A percentile compares a stretch with the other conserved stretches of the same genome.
Conservation (phyloP, 1,140 invertebrate genomes). For the Drosophila micromelanica region DNA sequence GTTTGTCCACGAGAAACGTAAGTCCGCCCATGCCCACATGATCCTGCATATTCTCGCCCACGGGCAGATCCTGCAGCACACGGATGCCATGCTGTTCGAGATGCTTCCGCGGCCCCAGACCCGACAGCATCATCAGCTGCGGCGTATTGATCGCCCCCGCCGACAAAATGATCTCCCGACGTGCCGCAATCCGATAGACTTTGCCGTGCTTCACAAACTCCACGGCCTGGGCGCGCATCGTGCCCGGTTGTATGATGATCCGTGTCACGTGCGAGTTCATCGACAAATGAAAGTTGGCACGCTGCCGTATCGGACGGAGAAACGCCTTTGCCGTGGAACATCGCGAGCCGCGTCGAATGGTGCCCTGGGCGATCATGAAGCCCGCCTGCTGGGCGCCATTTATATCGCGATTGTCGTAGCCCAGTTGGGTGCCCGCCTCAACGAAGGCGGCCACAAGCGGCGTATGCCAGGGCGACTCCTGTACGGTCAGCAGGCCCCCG, state of each 20-base stretch:
- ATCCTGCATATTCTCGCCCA: slow-evolving; percentile 92
- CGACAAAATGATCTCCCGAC: slow-evolving; percentile 91
- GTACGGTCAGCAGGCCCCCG: slow-evolving; percentile 92
- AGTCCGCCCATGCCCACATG: slow-evolving; percentile 93
- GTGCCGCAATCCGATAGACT: slow-evolving; percentile 88
- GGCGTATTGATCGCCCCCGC: slow-evolving; percentile 92
- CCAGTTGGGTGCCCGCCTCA: slow-evolving; percentile 93
- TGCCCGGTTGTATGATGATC: slow-evolving; percentile 89
- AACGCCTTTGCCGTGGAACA: slow-evolving; percentile 97
- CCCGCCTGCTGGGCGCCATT: slow-evolving; percentile 93
- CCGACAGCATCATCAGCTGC: slow-evolving; percentile 94
- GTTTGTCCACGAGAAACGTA: slow-evolving; percentile 91
- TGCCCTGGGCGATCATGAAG: slow-evolving; percentile 95
- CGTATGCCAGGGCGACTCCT: slow-evolving; percentile 93
- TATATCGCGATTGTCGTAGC: slow-evolving; percentile 94
- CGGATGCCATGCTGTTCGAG: slow-evolving; percentile 89
- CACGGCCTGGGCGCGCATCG: slow-evolving; percentile 90
- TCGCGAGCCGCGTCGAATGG: slow-evolving; percentile 92
- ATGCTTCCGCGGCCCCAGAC: slow-evolving; percentile 92
- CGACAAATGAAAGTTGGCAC: slow-evolving; percentile 92
- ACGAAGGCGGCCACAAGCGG: slow-evolving; percentile 92
- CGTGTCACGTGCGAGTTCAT: slow-evolving; percentile 91
- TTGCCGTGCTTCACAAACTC: slow-evolving; percentile 90
- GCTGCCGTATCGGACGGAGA: slow-evolving; percentile 90
- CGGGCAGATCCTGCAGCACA: slow-evolving; percentile 89